Evolutionary conservation across 2,797 vertebrate species (phyloP).

Genomic region (Anguilla obscura): DNA sequence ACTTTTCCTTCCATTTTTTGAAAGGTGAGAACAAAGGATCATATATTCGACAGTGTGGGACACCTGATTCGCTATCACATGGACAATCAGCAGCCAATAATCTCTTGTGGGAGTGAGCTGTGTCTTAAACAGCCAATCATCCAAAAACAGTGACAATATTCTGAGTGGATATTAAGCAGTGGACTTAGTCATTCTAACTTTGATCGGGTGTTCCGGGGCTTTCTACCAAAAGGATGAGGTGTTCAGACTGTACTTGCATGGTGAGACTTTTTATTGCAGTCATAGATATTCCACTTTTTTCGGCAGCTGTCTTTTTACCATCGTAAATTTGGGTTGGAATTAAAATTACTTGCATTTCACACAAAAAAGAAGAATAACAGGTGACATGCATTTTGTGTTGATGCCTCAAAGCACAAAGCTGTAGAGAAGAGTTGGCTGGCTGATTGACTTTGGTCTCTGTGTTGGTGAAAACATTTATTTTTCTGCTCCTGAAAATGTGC

Average conservation of each 20-base stretch:
- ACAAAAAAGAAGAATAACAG: slow-evolving; percentile 22
- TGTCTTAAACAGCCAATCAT: slow-evolving; percentile 83
- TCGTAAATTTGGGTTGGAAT: neutral
- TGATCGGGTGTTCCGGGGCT: slow-evolving; percentile 6
- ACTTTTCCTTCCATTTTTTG: slow-evolving; percentile 46
- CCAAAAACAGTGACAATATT: slow-evolving; percentile 46
- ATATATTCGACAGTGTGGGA: slow-evolving; percentile 81
- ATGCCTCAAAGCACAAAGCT: slow-evolving; percentile 47
- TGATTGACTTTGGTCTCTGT: slow-evolving; percentile 28
- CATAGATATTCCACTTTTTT: slow-evolving; percentile 3
- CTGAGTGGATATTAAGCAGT: neutral
- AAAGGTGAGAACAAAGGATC: slow-evolving; percentile 90
- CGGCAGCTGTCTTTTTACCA: slow-evolving; percentile 5
- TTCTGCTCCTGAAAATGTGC: slow-evolving; percentile 39
- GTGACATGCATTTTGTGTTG: slow-evolving; percentile 32
- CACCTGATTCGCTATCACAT: slow-evolving; percentile 91
- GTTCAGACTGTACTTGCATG: slow-evolving; percentile 33
- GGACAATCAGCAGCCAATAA: slow-evolving; percentile 86
- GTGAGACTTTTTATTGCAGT: neutral
- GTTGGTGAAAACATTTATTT: slow-evolving; percentile 32
- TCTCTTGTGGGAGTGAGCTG: slow-evolving; percentile 87
- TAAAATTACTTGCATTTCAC: slow-evolving; percentile 3
- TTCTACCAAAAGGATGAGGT: slow-evolving; percentile 2
- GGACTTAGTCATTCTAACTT: neutral
- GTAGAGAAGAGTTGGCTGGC: slow-evolving; percentile 24